Evolutionary conservation across 1,140 invertebrate species (phyloP), one percentile per base, ranked within the genome.

Genomic region (Akabosia matsudoensis): DNA sequence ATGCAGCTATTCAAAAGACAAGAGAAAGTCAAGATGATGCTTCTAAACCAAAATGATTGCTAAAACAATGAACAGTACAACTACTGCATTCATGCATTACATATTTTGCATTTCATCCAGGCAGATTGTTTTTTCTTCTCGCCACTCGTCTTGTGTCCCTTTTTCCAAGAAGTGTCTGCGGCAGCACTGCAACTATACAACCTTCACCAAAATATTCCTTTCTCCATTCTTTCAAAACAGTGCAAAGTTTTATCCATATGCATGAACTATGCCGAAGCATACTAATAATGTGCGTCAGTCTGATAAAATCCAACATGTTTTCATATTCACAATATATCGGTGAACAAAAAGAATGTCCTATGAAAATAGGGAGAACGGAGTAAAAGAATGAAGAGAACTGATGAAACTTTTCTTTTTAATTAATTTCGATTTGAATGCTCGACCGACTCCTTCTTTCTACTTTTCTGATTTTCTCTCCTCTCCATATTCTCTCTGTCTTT

Each of bases 351-450:
- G 37, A 45, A 45, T n/a, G n/a, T 45, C 37, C 37, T 45, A 18
- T 45, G 37, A 45, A 45, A 45, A 45, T 10, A 18, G 37, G 18
- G 37, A 45, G 37, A 45, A 45, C 7, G 18, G 37, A 45, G 54
- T 30, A 30, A 67, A 67, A 67, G 61, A 67, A 67, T 4, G 30
- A 67, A 22, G 3, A 13, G 28, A 7, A 67, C 26, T 67, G 61
- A 67, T 67, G 61, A 67, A 67, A 67, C 61, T 67, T 67, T 67
- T 67, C 61, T 67, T 67, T 67, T 67, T 67, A 67, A 67, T 67
- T 67, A 67, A 67, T 67, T 67, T 67, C 61, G 61, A 67, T 67
- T 67, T 67, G 24, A 67, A 67, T 67, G 61, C 61, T 67, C 61
- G 61, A 67, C 61, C 61, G 30, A 67, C 10, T 67, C 61, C 61